A percentile compares a stretch with the other conserved stretches of the same genome.
phyloP scores from a whole-genome alignment of 92 coral and sea anemone genomes.

The Parazoanthus atlanticus region DNA sequence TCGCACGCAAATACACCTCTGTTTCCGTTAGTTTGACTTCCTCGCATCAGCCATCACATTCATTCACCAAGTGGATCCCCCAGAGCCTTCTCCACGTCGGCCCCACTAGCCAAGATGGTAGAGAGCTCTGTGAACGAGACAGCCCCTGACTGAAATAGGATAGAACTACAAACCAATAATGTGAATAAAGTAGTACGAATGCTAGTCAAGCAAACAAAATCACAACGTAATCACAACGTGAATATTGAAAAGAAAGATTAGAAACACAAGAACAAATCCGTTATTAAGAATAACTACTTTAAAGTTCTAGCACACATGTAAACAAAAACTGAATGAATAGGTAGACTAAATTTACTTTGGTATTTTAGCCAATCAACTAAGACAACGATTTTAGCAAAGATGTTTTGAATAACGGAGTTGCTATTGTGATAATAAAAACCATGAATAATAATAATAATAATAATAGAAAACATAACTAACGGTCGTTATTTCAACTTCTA shows the following conservation, averaged over 20 bases:
- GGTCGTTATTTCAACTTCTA: no score
- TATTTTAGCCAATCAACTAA: no score
- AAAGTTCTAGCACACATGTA: not conserved
- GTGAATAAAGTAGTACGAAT: not conserved
- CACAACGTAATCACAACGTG: not conserved
- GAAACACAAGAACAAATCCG: not conserved
- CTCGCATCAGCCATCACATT: no score
- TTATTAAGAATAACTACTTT: not conserved
- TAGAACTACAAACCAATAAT: not conserved
- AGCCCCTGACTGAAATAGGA: not conserved
- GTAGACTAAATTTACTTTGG: no score
- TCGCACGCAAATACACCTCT: conserved; percentile 17
- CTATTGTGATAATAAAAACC: no score
- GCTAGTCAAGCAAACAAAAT: not conserved
- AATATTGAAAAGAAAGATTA: no score
- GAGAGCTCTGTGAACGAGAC: not conserved
- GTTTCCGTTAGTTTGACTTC: conserved; percentile 16
- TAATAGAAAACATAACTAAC: no score
- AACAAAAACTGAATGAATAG: not conserved
- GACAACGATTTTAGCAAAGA: no score
- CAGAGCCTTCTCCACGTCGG: not conserved
- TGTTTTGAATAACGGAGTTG: no score
- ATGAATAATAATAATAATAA: no score
- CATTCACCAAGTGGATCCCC: not conserved
- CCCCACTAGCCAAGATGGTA: not conserved